These are phyloP conservation scores for Lampris incognitus DNA, from an alignment of 2,113 vertebrate genomes.

Conservation along the genomic window DNA sequence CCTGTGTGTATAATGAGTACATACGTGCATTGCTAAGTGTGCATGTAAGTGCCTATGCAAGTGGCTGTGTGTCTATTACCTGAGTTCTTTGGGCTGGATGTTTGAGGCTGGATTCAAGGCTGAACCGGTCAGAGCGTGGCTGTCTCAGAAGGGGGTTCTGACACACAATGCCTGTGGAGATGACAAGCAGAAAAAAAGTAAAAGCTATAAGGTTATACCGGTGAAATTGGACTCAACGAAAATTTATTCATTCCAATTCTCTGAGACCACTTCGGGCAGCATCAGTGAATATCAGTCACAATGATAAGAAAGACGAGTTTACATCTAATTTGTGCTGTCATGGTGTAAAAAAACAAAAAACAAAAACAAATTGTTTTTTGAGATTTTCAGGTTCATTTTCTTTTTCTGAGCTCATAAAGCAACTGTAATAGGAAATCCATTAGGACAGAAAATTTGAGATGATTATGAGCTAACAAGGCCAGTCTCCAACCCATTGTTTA, in stretches of 20 bases:
- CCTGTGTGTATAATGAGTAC: too few species aligned
- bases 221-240: conserved; percentile 41
- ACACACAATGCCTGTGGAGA: conserved; percentile 89
- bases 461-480: background rate
- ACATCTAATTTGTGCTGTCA: background rate
- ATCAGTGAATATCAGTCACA: background rate
- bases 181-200: conserved; percentile 15
- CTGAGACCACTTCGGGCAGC: too few species aligned
- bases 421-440: background rate
- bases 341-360: too few species aligned
- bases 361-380: too few species aligned
- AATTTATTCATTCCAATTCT: conserved; percentile 22
- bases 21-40: background rate
- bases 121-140: conserved; percentile 74
- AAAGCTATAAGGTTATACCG: background rate
- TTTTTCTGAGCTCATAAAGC: background rate
- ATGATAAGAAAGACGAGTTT: background rate
- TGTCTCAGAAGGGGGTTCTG: conserved; percentile 88
- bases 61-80: conserved; percentile 77
- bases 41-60: background rate
- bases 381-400: background rate
- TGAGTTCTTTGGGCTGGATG: conserved; percentile 83
- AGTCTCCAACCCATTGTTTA: too few species aligned
- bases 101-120: conserved; percentile 81
- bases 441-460: background rate